Evolutionary conservation across 2,888 invertebrate genomes (phyloP).

Genomic region (Lissonota sp.): DNA sequence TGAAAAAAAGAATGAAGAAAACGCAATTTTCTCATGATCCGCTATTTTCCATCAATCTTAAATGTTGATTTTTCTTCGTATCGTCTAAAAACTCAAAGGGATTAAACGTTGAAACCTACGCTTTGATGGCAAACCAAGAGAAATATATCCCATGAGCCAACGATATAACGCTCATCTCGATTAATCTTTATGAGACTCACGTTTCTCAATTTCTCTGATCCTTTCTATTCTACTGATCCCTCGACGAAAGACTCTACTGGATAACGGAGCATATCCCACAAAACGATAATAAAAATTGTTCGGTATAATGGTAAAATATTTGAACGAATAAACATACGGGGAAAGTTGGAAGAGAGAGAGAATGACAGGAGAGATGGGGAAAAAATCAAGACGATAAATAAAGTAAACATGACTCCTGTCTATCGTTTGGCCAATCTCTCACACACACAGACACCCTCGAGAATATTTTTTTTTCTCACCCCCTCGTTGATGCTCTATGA

Average conservation of each 20-base stretch:
- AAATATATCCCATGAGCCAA: constrained; percentile 24
- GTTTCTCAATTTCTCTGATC: constrained; percentile 68
- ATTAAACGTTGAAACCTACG: constrained; percentile 15
- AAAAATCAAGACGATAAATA: constrained; percentile 63
- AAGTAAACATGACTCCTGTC: constrained; percentile 63
- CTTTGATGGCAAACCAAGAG: not conserved
- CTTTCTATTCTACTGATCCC: constrained; percentile 31
- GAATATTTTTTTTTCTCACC: constrained; percentile 53
- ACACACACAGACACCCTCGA: constrained; percentile 31
- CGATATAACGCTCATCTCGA: constrained; percentile 58
- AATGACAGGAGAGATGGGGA: constrained; percentile 25
- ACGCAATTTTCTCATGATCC: too few relatives aligned
- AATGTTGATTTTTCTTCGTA: too few relatives aligned
- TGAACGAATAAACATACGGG: constrained; percentile 67
- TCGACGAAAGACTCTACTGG: constrained; percentile 43
- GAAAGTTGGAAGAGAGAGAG: constrained; percentile 21
- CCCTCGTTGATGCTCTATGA: constrained; percentile 27
- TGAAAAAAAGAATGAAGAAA: too few relatives aligned
- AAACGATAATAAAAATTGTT: constrained; percentile 80
- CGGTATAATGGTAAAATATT: constrained; percentile 75
- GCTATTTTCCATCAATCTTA: too few relatives aligned
- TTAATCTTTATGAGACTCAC: constrained; percentile 78
- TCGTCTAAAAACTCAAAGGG: not conserved
- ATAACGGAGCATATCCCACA: constrained; percentile 59
- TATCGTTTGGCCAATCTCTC: constrained; percentile 47